Evolutionary conservation across 2,888 invertebrate genomes (phyloP), one percentile per base, ranked within the genome.

Genomic region (Trichogramma dendrolimi): DNA sequence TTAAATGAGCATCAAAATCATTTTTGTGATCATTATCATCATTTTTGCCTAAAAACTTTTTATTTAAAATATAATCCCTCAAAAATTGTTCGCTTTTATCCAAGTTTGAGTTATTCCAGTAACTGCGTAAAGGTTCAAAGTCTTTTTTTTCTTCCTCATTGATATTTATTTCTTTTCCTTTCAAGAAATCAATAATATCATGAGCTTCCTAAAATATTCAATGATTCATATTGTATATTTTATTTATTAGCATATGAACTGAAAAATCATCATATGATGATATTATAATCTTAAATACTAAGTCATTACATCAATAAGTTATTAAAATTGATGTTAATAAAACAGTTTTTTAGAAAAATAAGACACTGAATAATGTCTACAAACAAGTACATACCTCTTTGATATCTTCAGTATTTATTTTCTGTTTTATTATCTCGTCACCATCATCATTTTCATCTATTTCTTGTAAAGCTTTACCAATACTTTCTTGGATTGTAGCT

Each of bases 21-120:
- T 67, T 54, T 4, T 71, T 68, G 6, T 71, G 71, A 44, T 74
- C 70, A 53, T 69, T 66, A 11, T 63, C 64, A 40, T 69, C 60
- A 6, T 73, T 67, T 42, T 70, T 70, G 4, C 72, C 75, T 27
- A 80, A 70, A 70, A 83, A 87, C 81, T 87, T 87, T 78, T 94
- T 91, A 74, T 96, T 92, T 46, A 97, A 81, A 69, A 98, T 88
- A 77, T 92, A 98, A 80, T 99, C 96, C 59, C 92, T 84, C 2
- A 99, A 82, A 80, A 95, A 99, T 60, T 89, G 89, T 75, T 98
- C 97, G 43, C 87, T 89, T 58, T 88, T 85, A 69, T 90, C 89
- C 38, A 98, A 81, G 67, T 89, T 86, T 11, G 91, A 90, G 78
- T 91, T 86, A 10, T 84, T 87, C 96, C 96, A 96, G 72, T 89